Percentiles rank a stretch among this genome's conserved stretches.
Evolutionary conservation across 64 coral and sea anemone species (phyloP).

Genomic region (Montipora foliosa): DNA sequence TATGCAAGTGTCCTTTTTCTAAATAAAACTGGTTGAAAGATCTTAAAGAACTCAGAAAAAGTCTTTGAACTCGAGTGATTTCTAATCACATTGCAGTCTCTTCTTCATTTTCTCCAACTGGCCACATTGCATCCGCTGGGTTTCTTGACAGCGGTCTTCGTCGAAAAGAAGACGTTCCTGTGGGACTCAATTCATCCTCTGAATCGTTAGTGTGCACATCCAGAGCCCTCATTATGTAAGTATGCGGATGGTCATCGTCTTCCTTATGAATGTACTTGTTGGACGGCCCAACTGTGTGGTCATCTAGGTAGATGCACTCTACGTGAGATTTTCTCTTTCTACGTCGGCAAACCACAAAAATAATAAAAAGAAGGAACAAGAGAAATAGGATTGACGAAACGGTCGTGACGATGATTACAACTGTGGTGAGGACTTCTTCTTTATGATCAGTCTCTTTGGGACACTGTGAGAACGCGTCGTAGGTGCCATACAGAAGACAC

Average conservation of each 20-base stretch:
- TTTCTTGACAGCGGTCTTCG: constrained; percentile 21
- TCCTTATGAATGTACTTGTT: constrained; percentile 28
- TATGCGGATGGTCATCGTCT: constrained; percentile 4
- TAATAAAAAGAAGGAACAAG: constrained; percentile 47
- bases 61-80: too few relatives aligned
- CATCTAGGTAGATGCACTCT: constrained; percentile 38
- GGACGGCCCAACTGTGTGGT: not conserved
- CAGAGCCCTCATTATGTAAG: not conserved
- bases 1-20: too few relatives aligned
- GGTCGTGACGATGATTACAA: constrained; percentile 53
- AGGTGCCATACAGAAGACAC: constrained; percentile 83
- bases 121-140: too few relatives aligned
- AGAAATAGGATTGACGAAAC: constrained; percentile 46
- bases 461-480: constrained; percentile 82
- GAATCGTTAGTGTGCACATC: constrained; percentile 39
- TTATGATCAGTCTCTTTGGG: not conserved
- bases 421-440: constrained; percentile 19
- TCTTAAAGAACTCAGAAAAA: too few relatives aligned
- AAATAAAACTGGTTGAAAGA: too few relatives aligned
- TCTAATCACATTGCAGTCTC: too few relatives aligned
- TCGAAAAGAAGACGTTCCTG: not conserved
- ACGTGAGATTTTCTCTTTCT: constrained; percentile 42
- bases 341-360: constrained; percentile 30
- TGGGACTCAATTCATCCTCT: constrained; percentile 39
- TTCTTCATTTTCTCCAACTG: too few relatives aligned